Evolutionary conservation across 2,888 invertebrate genomes (phyloP).

Genomic region (Oxytorus armatus): DNA sequence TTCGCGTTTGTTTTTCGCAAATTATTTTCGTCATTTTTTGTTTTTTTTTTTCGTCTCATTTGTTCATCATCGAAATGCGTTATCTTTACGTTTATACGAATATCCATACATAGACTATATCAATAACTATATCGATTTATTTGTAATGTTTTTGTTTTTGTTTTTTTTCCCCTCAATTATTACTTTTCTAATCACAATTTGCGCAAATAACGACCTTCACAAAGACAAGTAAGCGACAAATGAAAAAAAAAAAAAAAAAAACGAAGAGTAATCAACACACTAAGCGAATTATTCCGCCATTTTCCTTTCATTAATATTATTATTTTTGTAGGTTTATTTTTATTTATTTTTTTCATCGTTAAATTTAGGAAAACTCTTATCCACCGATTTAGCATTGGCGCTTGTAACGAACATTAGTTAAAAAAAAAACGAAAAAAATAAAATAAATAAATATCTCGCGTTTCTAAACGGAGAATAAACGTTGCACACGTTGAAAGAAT

Average conservation of each 20-base stretch:
- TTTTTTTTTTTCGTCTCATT: slow-evolving; percentile 33
- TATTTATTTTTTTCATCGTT: slow-evolving; percentile 14
- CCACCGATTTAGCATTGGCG: slow-evolving; percentile 44
- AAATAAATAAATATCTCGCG: slow-evolving; percentile 25
- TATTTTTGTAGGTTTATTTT: slow-evolving; percentile 32
- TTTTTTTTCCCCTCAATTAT: slow-evolving; percentile 2
- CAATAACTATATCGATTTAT: slow-evolving; percentile 76
- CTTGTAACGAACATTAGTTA: slow-evolving; percentile 44
- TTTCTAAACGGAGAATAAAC: slow-evolving; percentile 42
- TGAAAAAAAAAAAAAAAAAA: slow-evolving; percentile 62
- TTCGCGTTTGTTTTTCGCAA: no score
- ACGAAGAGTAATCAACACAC: not conserved
- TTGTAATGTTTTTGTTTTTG: slow-evolving; percentile 67
- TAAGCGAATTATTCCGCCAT: slow-evolving; percentile 35
- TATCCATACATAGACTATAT: slow-evolving; percentile 74
- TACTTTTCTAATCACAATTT: slow-evolving; percentile 74
- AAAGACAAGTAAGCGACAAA: slow-evolving; percentile 78
- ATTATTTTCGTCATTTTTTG: slow-evolving; percentile 11
- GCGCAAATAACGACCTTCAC: slow-evolving; percentile 79
- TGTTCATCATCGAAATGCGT: slow-evolving; percentile 52
- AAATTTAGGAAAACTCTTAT: slow-evolving; percentile 46
- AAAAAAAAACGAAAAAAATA: slow-evolving; percentile 22
- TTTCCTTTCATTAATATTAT: not conserved
- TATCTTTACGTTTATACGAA: slow-evolving; percentile 69
- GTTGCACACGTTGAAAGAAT: slow-evolving; percentile 39